A percentile compares a stretch with the other conserved stretches of the same genome.
Evolutionary conservation across 2,113 vertebrate genomes (phyloP).

Genomic region (Salvelinus alpinus): DNA sequence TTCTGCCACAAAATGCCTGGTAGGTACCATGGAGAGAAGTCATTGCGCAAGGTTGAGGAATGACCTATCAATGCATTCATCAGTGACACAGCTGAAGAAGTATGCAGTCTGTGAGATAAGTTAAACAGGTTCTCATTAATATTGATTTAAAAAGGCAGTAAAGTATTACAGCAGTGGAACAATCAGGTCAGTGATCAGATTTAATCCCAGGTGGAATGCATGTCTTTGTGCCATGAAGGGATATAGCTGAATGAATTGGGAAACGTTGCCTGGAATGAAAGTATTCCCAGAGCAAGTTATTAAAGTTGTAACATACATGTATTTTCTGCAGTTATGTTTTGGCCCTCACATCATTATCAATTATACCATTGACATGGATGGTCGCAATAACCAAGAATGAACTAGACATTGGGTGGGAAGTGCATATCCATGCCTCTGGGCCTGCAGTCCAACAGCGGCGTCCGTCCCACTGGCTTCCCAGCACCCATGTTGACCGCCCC

Average conservation of each 20-base stretch:
- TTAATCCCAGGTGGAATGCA: not conserved
- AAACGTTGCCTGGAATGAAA: not conserved
- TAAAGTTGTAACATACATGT: not conserved
- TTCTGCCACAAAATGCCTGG: not conserved
- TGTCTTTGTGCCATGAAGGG: not conserved
- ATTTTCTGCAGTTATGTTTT: not conserved
- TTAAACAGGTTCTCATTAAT: not conserved
- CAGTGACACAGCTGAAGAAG: not conserved
- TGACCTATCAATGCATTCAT: not conserved
- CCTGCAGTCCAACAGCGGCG: not conserved
- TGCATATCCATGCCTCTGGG: not conserved
- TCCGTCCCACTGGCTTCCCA: not conserved
- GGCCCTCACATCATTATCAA: not conserved
- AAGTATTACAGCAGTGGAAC: not conserved
- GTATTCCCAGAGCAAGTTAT: not conserved
- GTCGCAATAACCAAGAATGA: too few relatives aligned
- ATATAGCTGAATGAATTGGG: too few relatives aligned
- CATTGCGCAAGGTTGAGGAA: not conserved
- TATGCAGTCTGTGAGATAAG: not conserved
- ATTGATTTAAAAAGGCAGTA: not conserved
- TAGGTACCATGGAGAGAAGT: not conserved
- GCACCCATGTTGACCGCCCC: slow-evolving; percentile 21
- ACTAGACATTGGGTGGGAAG: not conserved
- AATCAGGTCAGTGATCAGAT: not conserved
- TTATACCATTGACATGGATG: too few relatives aligned